A percentile compares a stretch with the other conserved stretches of the same genome.
These are phyloP conservation scores for Tinea pellionella DNA, from an alignment of 2,888 invertebrate species.

Conservation along the genomic window DNA sequence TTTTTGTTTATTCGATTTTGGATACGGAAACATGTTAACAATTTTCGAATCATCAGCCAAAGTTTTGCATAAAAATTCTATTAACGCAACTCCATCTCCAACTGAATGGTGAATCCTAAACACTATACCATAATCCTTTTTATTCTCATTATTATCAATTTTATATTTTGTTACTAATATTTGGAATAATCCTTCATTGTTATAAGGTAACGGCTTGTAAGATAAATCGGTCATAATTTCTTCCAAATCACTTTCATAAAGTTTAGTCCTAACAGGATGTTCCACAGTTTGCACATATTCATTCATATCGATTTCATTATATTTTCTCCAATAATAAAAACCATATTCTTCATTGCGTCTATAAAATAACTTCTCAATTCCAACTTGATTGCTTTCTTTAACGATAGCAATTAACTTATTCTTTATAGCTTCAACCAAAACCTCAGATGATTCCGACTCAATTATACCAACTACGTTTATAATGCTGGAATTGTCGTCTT, in stretches of 20 bases:
- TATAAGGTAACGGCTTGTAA: constrained; percentile 47
- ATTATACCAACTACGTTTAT: constrained; percentile 60
- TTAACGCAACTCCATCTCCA: constrained; percentile 63
- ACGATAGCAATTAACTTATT: constrained; percentile 27
- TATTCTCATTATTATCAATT: constrained; percentile 24
- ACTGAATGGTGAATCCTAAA: constrained; percentile 67
- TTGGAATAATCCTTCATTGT: constrained; percentile 60
- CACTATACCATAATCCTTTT: constrained; percentile 45
- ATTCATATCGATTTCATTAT: constrained; percentile 37
- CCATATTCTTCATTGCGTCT: constrained; percentile 49
- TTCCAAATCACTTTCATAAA: constrained; percentile 37
- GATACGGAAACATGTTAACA: constrained; percentile 25
- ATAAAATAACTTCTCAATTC: constrained; percentile 49
- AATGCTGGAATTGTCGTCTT: constrained; percentile 50
- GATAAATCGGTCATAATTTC: constrained; percentile 41
- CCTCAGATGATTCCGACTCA: constrained; percentile 35
- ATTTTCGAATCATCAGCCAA: constrained; percentile 40
- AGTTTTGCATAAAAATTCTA: constrained; percentile 52
- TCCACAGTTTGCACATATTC: constrained; percentile 54
- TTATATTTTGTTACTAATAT: constrained; percentile 47
- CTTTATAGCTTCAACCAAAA: constrained; percentile 29
- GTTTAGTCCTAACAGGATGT: constrained; percentile 26
- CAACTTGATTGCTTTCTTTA: constrained; percentile 18
- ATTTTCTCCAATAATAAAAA: constrained; percentile 61
- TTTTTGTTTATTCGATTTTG: constrained; percentile 21